Evolutionary conservation across 2,888 invertebrate species (phyloP).

Genomic region (Drosophila yooni): DNA sequence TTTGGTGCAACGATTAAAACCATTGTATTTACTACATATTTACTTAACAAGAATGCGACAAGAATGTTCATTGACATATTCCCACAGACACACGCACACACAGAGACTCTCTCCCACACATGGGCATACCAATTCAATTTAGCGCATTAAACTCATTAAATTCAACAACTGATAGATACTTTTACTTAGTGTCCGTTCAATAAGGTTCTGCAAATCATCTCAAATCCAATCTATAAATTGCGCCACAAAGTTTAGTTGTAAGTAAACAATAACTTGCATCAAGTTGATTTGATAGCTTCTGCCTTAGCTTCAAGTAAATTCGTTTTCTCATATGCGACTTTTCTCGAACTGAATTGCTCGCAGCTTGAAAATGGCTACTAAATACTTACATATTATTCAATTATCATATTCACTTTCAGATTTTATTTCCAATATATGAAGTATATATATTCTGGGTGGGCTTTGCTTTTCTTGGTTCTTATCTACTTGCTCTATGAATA

Average conservation of each 20-base stretch:
- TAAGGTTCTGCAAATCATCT: not conserved
- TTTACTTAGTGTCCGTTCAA: not conserved
- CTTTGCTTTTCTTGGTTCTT: not conserved
- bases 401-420: not conserved
- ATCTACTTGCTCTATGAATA: not conserved
- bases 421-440: not conserved
- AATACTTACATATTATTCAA: not conserved
- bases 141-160: not conserved
- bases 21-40: constrained; percentile 35
- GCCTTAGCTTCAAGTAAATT: not conserved
- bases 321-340: not conserved
- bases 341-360: not conserved
- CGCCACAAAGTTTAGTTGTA: not conserved
- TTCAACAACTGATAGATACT: not conserved
- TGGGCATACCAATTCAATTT: not conserved
- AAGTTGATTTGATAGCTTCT: not conserved
- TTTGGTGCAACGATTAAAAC: constrained; percentile 7
- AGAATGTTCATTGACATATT: constrained; percentile 7
- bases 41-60: constrained; percentile 19
- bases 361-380: not conserved
- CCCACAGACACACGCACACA: not conserved
- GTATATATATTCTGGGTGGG: not conserved
- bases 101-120: not conserved
- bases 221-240: not conserved
- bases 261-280: not conserved